These are phyloP conservation scores for Mastomys coucha DNA, from an alignment of 2,113 vertebrate species.

Conservation along the genomic window DNA sequence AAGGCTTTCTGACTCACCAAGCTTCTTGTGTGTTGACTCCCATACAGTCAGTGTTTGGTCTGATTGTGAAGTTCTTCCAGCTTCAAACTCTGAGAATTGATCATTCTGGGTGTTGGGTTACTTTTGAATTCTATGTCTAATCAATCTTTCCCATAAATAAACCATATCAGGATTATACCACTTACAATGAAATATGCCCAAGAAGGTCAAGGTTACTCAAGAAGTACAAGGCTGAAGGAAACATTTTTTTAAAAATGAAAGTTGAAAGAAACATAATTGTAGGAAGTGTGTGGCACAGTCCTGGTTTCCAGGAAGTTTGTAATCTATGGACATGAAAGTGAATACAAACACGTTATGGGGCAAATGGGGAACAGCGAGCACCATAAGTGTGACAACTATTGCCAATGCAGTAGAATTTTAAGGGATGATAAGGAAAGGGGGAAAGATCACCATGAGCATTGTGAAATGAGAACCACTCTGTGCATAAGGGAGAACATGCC, in stretches of 20 bases:
- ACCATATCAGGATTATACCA: not conserved
- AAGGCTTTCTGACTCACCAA: not conserved
- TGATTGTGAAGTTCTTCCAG: not conserved
- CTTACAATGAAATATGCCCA: not conserved
- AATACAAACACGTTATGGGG: slow-evolving; percentile 13
- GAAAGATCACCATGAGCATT: not conserved
- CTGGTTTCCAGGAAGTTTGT: not conserved
- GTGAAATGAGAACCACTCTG: not conserved
- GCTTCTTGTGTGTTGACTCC: not conserved
- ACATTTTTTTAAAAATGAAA: not conserved
- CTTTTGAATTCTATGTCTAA: not conserved
- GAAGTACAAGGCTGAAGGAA: not conserved
- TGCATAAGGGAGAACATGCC: not conserved
- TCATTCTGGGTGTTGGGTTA: not conserved
- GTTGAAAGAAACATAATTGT: not conserved
- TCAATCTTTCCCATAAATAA: not conserved
- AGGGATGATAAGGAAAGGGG: not conserved
- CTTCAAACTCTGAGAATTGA: not conserved
- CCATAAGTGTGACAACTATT: not conserved
- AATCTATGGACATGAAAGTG: not conserved
- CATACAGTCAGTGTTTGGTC: not conserved
- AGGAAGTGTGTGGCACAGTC: not conserved
- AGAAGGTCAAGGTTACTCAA: not conserved
- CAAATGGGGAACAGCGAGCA: not conserved
- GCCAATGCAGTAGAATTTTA: not conserved